Percentiles rank a stretch among this genome's conserved stretches.
These are phyloP conservation scores for Heterocephalus glaber DNA, from an alignment of 2,113 vertebrate species.

Conservation along the genomic window DNA sequence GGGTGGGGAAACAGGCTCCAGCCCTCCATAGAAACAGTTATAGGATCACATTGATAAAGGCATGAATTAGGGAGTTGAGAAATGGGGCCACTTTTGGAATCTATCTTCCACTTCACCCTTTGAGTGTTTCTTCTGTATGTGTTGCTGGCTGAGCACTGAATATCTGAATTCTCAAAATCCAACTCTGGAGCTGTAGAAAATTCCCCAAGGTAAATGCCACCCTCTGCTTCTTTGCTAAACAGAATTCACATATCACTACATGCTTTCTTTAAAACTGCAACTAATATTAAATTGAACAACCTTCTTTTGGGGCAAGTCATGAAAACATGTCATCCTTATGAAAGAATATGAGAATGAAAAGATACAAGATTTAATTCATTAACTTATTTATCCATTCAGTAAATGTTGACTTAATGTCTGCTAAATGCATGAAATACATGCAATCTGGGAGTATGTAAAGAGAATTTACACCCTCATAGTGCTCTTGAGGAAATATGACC, in stretches of 20 bases:
- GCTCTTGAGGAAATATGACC: neutral
- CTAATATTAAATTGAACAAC: neutral
- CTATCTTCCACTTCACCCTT: neutral
- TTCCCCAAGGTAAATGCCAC: neutral
- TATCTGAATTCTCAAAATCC: neutral
- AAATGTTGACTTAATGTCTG: neutral
- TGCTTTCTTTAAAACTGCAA: constrained; percentile 37
- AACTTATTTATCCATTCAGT: neutral
- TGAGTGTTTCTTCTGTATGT: neutral
- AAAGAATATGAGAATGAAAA: constrained; percentile 17
- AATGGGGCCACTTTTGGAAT: neutral
- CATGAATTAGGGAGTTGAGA: neutral
- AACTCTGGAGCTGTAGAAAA: neutral
- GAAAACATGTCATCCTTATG: neutral
- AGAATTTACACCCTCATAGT: neutral
- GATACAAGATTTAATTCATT: neutral
- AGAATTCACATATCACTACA: neutral
- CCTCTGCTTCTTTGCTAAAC: neutral
- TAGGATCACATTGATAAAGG: neutral
- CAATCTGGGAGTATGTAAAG: neutral
- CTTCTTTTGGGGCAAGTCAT: neutral
- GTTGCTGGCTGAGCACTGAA: neutral
- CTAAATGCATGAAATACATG: neutral
- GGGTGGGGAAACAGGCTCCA: neutral
- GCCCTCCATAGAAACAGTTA: neutral